Conservation (phyloP, 2,113 vertebrate species). For the Mirounga angustirostris region DNA sequence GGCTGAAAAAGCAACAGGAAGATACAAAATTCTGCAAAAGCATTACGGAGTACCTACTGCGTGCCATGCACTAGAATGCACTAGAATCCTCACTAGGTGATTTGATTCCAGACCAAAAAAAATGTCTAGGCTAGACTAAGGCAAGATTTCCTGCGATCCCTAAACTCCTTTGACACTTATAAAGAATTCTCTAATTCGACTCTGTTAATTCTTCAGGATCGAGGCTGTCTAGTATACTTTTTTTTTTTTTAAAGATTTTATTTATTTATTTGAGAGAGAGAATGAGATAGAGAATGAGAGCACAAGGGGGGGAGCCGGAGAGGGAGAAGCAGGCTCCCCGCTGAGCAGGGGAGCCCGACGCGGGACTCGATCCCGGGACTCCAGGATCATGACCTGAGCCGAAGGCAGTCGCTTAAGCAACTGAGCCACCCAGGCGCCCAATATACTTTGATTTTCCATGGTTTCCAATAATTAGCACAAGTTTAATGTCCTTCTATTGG, state of each 20-base stretch:
- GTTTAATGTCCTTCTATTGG: neutral
- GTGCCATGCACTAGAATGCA: neutral
- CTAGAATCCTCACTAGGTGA: neutral
- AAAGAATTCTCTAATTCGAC: neutral
- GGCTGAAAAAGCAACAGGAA: neutral
- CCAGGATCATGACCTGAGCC: too few relatives aligned
- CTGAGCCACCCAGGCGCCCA: too few relatives aligned
- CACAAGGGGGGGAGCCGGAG: too few relatives aligned
- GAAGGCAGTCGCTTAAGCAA: too few relatives aligned
- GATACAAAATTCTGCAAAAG: slow-evolving; percentile 16
- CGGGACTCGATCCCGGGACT: too few relatives aligned
- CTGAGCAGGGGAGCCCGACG: too few relatives aligned
- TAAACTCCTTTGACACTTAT: neutral
- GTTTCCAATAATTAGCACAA: neutral
- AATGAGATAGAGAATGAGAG: too few relatives aligned
- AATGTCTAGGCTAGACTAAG: neutral
- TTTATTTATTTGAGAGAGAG: too few relatives aligned
- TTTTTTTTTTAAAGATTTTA: too few relatives aligned
- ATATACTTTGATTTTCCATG: neutral
- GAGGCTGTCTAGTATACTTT: neutral
- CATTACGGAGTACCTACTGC: neutral
- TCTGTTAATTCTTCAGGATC: neutral
- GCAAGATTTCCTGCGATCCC: neutral
- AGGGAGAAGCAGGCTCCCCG: too few relatives aligned
- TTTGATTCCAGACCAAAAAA: neutral